Evolutionary conservation across 1,140 invertebrate species (phyloP), one percentile per base, ranked within the genome.

Genomic region (Bombus breviceps): DNA sequence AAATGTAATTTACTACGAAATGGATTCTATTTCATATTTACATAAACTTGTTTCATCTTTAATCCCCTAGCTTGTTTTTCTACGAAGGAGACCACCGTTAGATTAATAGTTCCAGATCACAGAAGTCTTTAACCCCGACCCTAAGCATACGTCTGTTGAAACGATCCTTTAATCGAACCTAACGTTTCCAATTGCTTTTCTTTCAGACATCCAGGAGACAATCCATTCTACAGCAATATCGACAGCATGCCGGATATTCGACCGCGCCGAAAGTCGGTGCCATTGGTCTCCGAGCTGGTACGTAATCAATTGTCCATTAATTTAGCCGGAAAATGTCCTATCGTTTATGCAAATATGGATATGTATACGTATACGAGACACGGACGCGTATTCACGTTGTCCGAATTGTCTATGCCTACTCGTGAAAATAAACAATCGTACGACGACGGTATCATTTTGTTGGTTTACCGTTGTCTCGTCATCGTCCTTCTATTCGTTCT

Each of bases 161-260:
- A 64, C 28, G 22, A 34, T 34, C 32, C 32, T 66, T 66, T 18
- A 1, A 66, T 34, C 15, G 15, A 9, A 32, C 15, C 39, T 72
- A 57, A 69, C 22, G 5, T 32, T 10, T 28, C 10, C n/a, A 68
- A 86, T 81, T n/a, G 57, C 57, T 88, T 86, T 80, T 74, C 73
- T 96, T 96, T 8, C 96, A 98, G 98, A 84, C 98, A 98, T 95
- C 97, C 98, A 34, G 98, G 98, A 85, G 98, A 99, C 95, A 99
- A 99, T 96, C 98, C 99, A 22, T 99, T 99, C 96, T 99, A 99
- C 97, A 99, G 98, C 94, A 99, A 98, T 95, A 99, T 99, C 95
- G 99, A 99, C 97, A 99, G 99, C 93, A 99, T 99, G 98, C 99
- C 99, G 57, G 99, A 99, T 94, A 99, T 99, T 95, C 97, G 99